Evolutionary conservation across 2,888 invertebrate species (phyloP).

Genomic region (Cryptocheilus praepositus): DNA sequence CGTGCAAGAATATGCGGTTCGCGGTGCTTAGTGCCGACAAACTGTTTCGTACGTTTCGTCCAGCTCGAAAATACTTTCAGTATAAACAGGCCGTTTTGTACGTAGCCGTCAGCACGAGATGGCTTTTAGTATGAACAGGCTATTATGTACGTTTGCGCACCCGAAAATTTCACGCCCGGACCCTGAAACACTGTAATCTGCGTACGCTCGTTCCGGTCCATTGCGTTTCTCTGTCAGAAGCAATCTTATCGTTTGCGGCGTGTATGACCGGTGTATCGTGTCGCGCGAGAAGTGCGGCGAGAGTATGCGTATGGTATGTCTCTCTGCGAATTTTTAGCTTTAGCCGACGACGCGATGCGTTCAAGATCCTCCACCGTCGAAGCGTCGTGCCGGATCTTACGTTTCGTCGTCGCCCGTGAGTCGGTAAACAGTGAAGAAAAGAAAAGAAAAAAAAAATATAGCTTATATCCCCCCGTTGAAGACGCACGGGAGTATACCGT

Average conservation of each 20-base stretch:
- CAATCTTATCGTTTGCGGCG: slow-evolving; percentile 29
- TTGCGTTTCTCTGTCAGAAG: slow-evolving; percentile 34
- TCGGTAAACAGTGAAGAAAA: no score
- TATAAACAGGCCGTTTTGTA: no score
- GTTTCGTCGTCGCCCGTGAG: neutral
- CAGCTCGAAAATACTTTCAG: no score
- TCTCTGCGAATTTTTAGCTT: slow-evolving; percentile 31
- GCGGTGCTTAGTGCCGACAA: neutral
- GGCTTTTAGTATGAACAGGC: no score
- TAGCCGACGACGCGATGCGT: slow-evolving; percentile 10
- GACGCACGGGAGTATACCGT: no score
- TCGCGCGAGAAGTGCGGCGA: slow-evolving; percentile 6
- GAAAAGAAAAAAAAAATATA: no score
- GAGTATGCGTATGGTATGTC: slow-evolving; percentile 43
- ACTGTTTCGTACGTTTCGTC: neutral
- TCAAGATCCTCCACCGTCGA: slow-evolving; percentile 17
- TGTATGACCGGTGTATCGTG: slow-evolving; percentile 23
- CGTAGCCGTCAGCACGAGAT: no score
- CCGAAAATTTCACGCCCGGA: no score
- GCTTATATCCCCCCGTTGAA: no score
- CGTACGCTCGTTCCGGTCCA: slow-evolving; percentile 11
- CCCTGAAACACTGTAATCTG: neutral
- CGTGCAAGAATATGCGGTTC: neutral
- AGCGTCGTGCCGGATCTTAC: slow-evolving; percentile 8
- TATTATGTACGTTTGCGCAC: no score